A percentile compares a stretch with the other conserved stretches of the same genome.
Conservation (phyloP, 1,140 invertebrate species). For the Drosophila aff. region DNA sequence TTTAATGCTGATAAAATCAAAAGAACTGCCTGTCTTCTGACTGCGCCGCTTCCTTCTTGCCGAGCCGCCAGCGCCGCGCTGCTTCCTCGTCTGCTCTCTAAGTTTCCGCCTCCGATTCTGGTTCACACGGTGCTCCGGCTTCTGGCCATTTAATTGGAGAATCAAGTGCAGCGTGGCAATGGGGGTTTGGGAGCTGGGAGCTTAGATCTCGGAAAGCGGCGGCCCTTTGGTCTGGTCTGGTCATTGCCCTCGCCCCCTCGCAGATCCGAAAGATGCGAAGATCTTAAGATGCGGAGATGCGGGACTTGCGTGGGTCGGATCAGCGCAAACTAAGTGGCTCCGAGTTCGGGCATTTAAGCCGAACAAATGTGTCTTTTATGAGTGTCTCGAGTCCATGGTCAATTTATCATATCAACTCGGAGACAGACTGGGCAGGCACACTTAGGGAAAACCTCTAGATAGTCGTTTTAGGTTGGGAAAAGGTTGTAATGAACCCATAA, state of each 20-base stretch:
- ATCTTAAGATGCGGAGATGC: constrained; percentile 9
- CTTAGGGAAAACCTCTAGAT: neutral
- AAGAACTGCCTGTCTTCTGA: constrained; percentile 31
- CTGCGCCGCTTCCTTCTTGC: constrained; percentile 21
- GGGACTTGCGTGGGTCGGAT: constrained; percentile 66
- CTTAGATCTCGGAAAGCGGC: constrained; percentile 23
- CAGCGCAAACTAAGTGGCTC: constrained; percentile 77
- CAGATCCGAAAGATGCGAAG: constrained; percentile 4
- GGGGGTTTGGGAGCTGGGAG: constrained; percentile 1
- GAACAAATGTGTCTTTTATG: constrained; percentile 68
- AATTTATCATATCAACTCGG: constrained; percentile 72
- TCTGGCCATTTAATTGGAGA: constrained; percentile 74
- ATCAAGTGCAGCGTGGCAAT: constrained; percentile 64
- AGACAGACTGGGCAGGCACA: constrained; percentile 2
- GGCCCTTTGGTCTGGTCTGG: constrained; percentile 59
- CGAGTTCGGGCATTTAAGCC: constrained; percentile 58
- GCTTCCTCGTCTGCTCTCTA: constrained; percentile 19
- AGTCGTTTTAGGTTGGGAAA: neutral
- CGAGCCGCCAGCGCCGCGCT: neutral
- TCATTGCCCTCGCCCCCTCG: constrained; percentile 65
- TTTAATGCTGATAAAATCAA: constrained; percentile 73
- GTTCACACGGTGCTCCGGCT: constrained; percentile 63
- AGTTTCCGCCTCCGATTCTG: constrained; percentile 41
- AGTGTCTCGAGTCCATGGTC: constrained; percentile 67
- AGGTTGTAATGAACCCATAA: neutral